Base-by-base conservation (phyloP, 2,797 vertebrate genomes). In the Eurystomus glaucurus region DNA sequence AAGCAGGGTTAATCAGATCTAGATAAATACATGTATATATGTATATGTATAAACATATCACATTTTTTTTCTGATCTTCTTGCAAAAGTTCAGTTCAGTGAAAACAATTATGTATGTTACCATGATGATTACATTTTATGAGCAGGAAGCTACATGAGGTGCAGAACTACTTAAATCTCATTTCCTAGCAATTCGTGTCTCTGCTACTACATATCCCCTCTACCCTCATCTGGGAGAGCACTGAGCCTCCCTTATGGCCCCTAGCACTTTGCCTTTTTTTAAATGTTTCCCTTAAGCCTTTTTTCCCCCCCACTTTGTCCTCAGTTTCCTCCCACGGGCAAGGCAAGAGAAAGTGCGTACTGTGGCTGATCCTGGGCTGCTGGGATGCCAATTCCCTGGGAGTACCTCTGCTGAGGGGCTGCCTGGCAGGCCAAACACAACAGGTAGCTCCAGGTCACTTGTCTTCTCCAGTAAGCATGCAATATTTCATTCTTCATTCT, bases 401-500 rank as follows among this genome's bases (percentile, higher is more conserved):
- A 45, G 51, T 37, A 15, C 68, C 10, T 21, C 39, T 80, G 69
- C 54, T 48, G 76, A 39, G n/a, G 16, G 17, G 15, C 79, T 95
- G 72, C 60, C 58, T n/a, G 28, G 21, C 25, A 80, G 74, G 55
- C 48, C 60, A 69, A 61, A 37, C 7, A 16, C 20, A 45, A 33
- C 35, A 41, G n/a, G 31, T 35, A 61, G 29, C 23, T 48, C 48
- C 51, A 88, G 18, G 29, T 90, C 71, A 22, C 33, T 62, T 55
- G 13, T 66, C 60, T 74, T 64, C 57, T 90, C 45, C 51, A 20
- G 14, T 14, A 13, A 25, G 19, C 31, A 12, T 66, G 25, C 39
- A 60, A 9, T 83, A 71, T 88, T 90, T 94, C 60, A 39, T 75
- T 89, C 29, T 83, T 91, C n/a, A 14, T 94, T 79, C 66, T 64